Evolutionary conservation across 2,113 vertebrate species (phyloP), one percentile per base, ranked within the genome.

Genomic region (Proterorhinus semilunaris): DNA sequence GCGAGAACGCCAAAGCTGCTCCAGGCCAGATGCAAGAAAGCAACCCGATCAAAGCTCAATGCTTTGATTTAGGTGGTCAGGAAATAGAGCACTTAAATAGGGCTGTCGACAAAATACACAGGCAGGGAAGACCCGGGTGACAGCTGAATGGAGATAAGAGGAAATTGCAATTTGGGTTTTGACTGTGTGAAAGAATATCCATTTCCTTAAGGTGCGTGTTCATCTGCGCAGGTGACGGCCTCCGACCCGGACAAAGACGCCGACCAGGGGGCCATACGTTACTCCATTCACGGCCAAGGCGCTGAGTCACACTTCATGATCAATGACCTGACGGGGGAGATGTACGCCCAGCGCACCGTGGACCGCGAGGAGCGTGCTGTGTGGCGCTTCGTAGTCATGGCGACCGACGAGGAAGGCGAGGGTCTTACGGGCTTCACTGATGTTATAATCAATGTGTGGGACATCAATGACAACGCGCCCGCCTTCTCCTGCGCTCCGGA

Each of bases 381-480:
- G 12, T 96, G 95, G 95, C 93, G 94, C 42, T 96, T 96, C 77
- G 94, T 96, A n/a, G 93, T 95, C 8, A 81, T 96, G 91, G 95
- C 95, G 17, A 96, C 95, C 0, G 95, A 97, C 43, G 95, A 96
- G 70, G 92, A 89, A 21, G 95, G 95, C 63, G 95, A 95, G 72
- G 95, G 95, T 47, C 93, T 96, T 0, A 96, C 94, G 0, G 95
- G 95, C 16, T 97, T 97, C 78, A 95, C 95, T 5, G 95, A 97
- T 11, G 94, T 96, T 71, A 94, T 96, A 69, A 95, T 97, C 83
- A 95, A 92, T 0, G 94, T 96, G 63, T 93, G 93, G 93, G 95
- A 96, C 80, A 93, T 97, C 78, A 97, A 96, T 16, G 95, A 96
- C 87, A 96, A 94, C 0, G 87, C 93, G 0, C 95, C 95, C 7